Evolutionary conservation across 2,113 vertebrate genomes (phyloP), one percentile per base, ranked within the genome.

Genomic region (Brachirus orientalis): DNA sequence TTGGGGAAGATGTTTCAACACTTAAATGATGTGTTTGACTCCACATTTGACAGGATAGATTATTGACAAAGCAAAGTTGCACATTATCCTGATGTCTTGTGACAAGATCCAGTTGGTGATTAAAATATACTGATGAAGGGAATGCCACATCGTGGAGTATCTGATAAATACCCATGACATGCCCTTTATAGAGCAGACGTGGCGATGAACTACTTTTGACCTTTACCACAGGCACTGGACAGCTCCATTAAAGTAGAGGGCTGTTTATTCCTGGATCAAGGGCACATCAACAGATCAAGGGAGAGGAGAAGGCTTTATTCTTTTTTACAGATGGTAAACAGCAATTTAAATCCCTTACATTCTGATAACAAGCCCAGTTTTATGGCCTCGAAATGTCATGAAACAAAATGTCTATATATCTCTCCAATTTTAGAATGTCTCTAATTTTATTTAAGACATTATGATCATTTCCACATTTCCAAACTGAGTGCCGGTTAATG

Each of bases 1-100:
- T 83, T 74, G 40, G 33, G 64, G 47, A 14, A 53, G 37, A 59
- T 66, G 57, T 82, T 82, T 87, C 79, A 83, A 80, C 75, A 53
- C 78, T 70, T n/a, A n/a, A n/a, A n/a, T n/a, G n/a, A 89, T 79
- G 69, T 53, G 28, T 67, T 51, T 57, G 63, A 66, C 53, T 70
- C 51, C 35, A 36, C 67, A 44, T 78, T 61, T 64, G 72, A 82
- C 48, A 65, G 1, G 40, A 64, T 47, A 72, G 58, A 48, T 63
- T 62, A 69, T 28, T 79, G n/a, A n/a, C n/a, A n/a, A n/a, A n/a
- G n/a, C n/a, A 69, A 88, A 54, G 63, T 61, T 73, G 50, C 57
- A 56, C 64, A 72, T 28, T 20, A 16, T 44, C 33, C 11, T 38
- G 36, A 50, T 62, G 40, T 14, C 28, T 52, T 6, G 1, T 12